These are phyloP conservation scores for Numenius phaeopus DNA, from an alignment of 2,797 vertebrate genomes.

Conservation along the genomic window DNA sequence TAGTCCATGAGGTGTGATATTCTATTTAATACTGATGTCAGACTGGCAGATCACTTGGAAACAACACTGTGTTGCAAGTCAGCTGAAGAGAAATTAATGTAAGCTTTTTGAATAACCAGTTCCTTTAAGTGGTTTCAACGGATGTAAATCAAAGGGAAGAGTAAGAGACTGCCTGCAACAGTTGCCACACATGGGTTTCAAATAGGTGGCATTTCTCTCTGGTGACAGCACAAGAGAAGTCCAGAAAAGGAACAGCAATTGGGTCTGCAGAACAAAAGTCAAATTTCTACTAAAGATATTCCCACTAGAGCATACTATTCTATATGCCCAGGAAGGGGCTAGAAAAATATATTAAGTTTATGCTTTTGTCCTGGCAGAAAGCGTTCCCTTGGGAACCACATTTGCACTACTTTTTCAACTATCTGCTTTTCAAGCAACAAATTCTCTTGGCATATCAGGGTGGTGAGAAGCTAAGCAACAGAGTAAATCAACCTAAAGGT, in stretches of 20 bases:
- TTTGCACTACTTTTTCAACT: not conserved
- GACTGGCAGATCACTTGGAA: conserved; percentile 21
- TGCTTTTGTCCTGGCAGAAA: not conserved
- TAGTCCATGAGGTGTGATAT: conserved; percentile 10
- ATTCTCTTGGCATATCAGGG: not conserved
- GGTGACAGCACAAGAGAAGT: not conserved
- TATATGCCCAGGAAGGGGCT: not conserved
- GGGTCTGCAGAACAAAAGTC: not conserved
- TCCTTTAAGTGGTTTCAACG: not conserved
- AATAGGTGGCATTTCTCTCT: not conserved
- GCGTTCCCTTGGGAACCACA: not conserved
- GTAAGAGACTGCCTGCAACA: not conserved
- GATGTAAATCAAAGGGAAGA: not conserved
- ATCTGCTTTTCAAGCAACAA: not conserved
- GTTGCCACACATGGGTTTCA: not conserved
- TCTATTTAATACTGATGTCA: not conserved
- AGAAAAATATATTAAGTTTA: not conserved
- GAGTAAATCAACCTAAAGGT: not conserved
- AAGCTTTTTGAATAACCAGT: not conserved
- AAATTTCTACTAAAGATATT: not conserved
- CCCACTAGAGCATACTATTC: not conserved
- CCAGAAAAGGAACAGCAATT: not conserved
- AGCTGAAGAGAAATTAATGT: not conserved
- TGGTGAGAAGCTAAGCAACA: not conserved
- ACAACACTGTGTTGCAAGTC: not conserved